phyloP scores from a whole-genome alignment of 1,140 invertebrate genomes.

The Bradynema listronoti region DNA sequence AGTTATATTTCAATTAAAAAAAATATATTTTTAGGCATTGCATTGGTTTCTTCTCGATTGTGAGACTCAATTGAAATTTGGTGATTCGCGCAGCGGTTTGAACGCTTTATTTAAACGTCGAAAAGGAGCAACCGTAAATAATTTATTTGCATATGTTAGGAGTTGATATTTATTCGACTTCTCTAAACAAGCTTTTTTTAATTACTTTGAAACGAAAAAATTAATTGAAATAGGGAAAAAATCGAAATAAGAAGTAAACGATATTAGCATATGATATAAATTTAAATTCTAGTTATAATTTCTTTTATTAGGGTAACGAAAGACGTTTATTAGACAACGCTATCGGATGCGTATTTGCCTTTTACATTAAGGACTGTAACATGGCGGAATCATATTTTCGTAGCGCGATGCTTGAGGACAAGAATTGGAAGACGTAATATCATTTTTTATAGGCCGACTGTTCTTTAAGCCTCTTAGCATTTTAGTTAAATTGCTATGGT shows the following conservation, averaged over 20 bases:
- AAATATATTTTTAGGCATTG: slow-evolving; percentile 12
- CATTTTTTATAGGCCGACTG: too few relatives aligned
- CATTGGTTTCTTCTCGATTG: slow-evolving; percentile 11
- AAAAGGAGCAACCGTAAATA: not conserved
- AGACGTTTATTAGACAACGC: slow-evolving; percentile 14
- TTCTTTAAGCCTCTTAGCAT: too few relatives aligned
- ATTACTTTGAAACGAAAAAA: too few relatives aligned
- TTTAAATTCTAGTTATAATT: not conserved
- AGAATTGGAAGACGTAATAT: too few relatives aligned
- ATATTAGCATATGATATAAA: too few relatives aligned
- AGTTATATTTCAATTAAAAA: too few relatives aligned
- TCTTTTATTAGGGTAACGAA: slow-evolving; percentile 2
- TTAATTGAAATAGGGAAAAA: too few relatives aligned
- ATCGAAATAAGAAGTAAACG: too few relatives aligned
- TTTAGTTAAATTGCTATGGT: too few relatives aligned
- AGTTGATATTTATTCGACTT: too few relatives aligned
- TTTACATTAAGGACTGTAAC: slow-evolving; percentile 17
- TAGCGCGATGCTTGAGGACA: slow-evolving; percentile 13
- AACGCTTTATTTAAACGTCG: slow-evolving; percentile 4
- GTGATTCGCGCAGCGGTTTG: slow-evolving; percentile 5
- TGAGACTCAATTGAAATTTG: slow-evolving; percentile 10
- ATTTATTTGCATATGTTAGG: slow-evolving; percentile 4
- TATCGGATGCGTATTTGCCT: slow-evolving; percentile 17
- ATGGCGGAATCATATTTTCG: slow-evolving; percentile 19
- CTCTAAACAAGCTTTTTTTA: too few relatives aligned